Percentiles rank a stretch among this genome's conserved stretches.
phyloP scores from a whole-genome alignment of 2,113 vertebrate genomes.

The Dunckerocampus dactyliophorus region DNA sequence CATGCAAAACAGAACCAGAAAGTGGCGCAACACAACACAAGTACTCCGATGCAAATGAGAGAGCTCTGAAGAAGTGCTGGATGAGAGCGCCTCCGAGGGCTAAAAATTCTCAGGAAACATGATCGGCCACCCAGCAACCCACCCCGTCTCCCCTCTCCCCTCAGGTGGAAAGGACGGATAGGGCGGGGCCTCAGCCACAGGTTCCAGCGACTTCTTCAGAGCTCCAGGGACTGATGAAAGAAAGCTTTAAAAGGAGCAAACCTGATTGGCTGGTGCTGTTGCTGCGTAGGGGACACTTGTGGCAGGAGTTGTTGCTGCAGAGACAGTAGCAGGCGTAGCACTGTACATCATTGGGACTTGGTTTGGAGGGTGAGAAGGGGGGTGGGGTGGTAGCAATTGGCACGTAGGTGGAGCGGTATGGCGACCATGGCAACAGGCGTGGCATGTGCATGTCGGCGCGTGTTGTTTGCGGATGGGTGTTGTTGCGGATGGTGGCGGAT shows the following conservation, averaged over 20 bases:
- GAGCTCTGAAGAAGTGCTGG: conserved; percentile 98
- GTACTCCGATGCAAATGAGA: conserved; percentile 82
- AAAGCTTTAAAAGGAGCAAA: conserved; percentile 99
- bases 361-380: conserved; percentile 76
- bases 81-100: background rate
- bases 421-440: conserved; percentile 83
- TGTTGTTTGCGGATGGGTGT: conserved; percentile 58
- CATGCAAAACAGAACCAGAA: conserved; percentile 69
- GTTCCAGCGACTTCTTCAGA: conserved; percentile 86
- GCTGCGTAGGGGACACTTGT: conserved; percentile 99
- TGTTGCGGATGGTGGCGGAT: conserved; percentile 73
- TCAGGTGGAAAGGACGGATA: conserved; percentile 12
- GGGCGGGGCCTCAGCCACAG: conserved; percentile 36
- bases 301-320: conserved; percentile 99
- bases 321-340: conserved; percentile 99
- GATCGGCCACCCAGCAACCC: background rate
- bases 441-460: conserved; percentile 71
- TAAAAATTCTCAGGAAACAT: background rate
- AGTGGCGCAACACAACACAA: conserved; percentile 93
- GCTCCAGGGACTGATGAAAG: conserved; percentile 95
- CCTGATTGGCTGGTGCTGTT: conserved; percentile 98
- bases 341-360: conserved; percentile 99
- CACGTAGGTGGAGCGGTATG: conserved; percentile 97
- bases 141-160: conserved; percentile 7
- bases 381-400: conserved; percentile 76